Percentiles rank a stretch among this genome's conserved stretches.
Conservation (phyloP, 2,888 invertebrate species). For the Scaptomyza parva region DNA sequence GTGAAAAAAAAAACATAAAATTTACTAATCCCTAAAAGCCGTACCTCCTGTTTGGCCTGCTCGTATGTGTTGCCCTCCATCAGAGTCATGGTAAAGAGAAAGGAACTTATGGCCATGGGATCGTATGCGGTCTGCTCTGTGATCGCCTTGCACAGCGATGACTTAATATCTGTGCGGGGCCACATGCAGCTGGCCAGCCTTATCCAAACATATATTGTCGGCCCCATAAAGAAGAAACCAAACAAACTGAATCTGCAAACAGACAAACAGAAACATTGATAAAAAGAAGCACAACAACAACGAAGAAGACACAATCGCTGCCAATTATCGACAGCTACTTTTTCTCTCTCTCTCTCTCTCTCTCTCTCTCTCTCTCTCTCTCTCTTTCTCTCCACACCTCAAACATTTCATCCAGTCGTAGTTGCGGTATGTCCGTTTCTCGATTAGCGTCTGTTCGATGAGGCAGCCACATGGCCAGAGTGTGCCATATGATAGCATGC, state of each 20-base stretch:
- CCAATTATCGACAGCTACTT: conserved; percentile 31
- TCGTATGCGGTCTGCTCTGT: conserved; percentile 87
- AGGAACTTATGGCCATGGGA: conserved; percentile 87
- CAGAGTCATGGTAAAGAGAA: conserved; percentile 87
- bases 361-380: conserved; percentile 26
- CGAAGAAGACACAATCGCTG: conserved; percentile 3
- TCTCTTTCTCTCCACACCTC: conserved; percentile 71
- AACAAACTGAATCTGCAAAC: conserved; percentile 87
- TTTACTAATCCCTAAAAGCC: too few species aligned
- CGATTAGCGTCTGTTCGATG: conserved; percentile 86
- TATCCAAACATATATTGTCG: conserved; percentile 89
- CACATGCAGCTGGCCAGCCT: conserved; percentile 86
- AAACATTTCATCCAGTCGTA: conserved; percentile 87
- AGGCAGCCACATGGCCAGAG: conserved; percentile 87
- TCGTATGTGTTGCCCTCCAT: conserved; percentile 86
- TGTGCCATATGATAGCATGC: conserved; percentile 87
- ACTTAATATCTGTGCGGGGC: conserved; percentile 84
- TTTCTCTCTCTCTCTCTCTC: conserved; percentile 18
- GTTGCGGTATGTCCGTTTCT: conserved; percentile 85
- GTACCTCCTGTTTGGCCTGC: conserved; percentile 86
- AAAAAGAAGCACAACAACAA: not conserved
- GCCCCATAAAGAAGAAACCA: conserved; percentile 88
- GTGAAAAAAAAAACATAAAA: too few species aligned
- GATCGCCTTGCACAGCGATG: conserved; percentile 84
- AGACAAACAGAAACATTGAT: not conserved